A percentile compares a stretch with the other conserved stretches of the same genome.
phyloP scores from a whole-genome alignment of 2,113 vertebrate species.

The Hemiscyllium ocellatum region DNA sequence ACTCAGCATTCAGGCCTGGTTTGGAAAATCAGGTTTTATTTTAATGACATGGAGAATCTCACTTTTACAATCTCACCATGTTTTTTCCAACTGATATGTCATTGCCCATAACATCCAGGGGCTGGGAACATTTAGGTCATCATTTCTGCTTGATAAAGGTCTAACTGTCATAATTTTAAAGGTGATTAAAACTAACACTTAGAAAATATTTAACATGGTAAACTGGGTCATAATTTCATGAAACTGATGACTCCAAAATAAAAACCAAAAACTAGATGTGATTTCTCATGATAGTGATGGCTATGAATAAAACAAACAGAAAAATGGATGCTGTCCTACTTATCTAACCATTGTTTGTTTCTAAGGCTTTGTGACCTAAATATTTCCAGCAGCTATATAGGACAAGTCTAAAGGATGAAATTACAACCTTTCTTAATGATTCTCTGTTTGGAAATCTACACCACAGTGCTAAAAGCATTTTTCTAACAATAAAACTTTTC shows the following conservation, averaged over 20 bases:
- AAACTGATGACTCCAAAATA: neutral
- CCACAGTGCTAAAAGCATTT: constrained; percentile 64
- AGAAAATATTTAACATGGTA: neutral
- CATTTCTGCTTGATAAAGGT: neutral
- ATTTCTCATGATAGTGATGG: neutral
- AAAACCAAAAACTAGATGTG: neutral
- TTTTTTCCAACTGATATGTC: too few species aligned
- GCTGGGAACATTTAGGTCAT: too few species aligned
- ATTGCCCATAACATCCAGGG: too few species aligned
- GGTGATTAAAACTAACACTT: neutral
- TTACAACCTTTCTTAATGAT: constrained; percentile 84
- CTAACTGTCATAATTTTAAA: neutral
- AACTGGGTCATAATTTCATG: neutral
- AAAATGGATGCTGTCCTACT: constrained; percentile 48
- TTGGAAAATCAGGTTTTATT: too few species aligned
- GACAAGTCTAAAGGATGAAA: constrained; percentile 67
- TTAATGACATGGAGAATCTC: too few species aligned
- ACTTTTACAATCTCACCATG: too few species aligned
- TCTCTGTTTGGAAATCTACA: constrained; percentile 74
- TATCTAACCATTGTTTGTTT: constrained; percentile 68
- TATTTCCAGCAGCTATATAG: constrained; percentile 59
- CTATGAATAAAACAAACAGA: constrained; percentile 12
- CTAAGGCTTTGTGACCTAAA: constrained; percentile 66
- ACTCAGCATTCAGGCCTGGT: too few species aligned
- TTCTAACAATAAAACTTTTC: constrained; percentile 67